A percentile compares a stretch with the other conserved stretches of the same genome.
Evolutionary conservation across 2,888 invertebrate genomes (phyloP).

Genomic region (Mamestra brassicae): DNA sequence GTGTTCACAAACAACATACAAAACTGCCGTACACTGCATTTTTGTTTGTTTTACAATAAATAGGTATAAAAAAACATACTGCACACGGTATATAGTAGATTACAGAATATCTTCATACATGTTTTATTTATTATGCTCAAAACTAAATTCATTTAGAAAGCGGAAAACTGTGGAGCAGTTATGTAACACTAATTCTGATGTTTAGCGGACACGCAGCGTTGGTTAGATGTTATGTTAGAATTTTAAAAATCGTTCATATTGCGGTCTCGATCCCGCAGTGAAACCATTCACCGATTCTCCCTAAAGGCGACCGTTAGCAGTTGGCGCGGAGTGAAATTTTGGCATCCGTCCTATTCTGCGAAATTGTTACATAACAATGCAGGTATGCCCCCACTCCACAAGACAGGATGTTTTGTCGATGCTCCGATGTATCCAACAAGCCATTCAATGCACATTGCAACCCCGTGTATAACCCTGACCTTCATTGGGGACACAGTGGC

Average conservation of each 20-base stretch:
- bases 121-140: constrained; percentile 30
- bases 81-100: background rate
- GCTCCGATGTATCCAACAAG: constrained; percentile 54
- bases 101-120: constrained; percentile 21
- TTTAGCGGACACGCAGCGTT: constrained; percentile 51
- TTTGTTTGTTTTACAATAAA: constrained; percentile 14
- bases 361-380: constrained; percentile 87
- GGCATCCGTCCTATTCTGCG: constrained; percentile 85
- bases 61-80: background rate
- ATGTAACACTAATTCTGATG: constrained; percentile 55
- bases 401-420: constrained; percentile 69
- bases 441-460: constrained; percentile 41
- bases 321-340: constrained; percentile 80
- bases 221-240: constrained; percentile 44
- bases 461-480: constrained; percentile 50
- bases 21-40: background rate
- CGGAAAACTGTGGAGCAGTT: constrained; percentile 53
- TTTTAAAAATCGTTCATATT: constrained; percentile 54
- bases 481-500: constrained; percentile 32
- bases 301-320: constrained; percentile 65
- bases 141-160: constrained; percentile 63
- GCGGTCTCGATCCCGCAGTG: constrained; percentile 61
- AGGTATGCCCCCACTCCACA: constrained; percentile 77
- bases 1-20: background rate
- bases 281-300: constrained; percentile 59